Conservation (phyloP, 1,140 invertebrate genomes). For the Drosophila persimilis region DNA sequence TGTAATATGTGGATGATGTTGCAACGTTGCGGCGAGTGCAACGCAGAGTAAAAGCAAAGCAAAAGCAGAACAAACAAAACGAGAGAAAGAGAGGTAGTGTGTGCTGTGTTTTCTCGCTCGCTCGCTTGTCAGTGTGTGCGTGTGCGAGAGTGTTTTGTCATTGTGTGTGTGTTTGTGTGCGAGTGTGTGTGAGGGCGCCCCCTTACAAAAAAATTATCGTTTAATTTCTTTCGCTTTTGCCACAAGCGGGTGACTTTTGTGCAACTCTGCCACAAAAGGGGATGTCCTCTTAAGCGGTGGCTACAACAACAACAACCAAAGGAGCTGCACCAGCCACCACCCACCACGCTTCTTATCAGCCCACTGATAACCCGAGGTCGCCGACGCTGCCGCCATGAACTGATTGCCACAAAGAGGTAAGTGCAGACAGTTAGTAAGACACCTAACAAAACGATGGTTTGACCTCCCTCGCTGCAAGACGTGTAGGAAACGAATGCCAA, state of each 20-base stretch:
- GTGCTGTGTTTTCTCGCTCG: slow-evolving; percentile 18
- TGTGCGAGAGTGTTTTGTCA: neutral
- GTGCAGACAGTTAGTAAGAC: slow-evolving; percentile 24
- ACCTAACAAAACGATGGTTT: slow-evolving; percentile 10
- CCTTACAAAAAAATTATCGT: slow-evolving; percentile 73
- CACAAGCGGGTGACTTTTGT: slow-evolving; percentile 59
- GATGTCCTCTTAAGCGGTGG: slow-evolving; percentile 23
- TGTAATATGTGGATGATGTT: slow-evolving; percentile 67
- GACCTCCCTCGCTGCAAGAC: slow-evolving; percentile 50
- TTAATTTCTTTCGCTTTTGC: slow-evolving; percentile 76
- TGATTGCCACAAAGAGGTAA: slow-evolving; percentile 52
- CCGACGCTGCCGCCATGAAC: slow-evolving; percentile 39
- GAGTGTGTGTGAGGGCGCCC: slow-evolving; percentile 23
- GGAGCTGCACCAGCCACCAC: slow-evolving; percentile 38
- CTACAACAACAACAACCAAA: neutral
- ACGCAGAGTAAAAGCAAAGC: slow-evolving; percentile 46
- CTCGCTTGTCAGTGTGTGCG: slow-evolving; percentile 6
- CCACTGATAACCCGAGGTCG: slow-evolving; percentile 46
- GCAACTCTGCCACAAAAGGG: slow-evolving; percentile 23
- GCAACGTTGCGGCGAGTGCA: slow-evolving; percentile 55
- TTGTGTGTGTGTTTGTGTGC: slow-evolving; percentile 1
- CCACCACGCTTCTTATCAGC: slow-evolving; percentile 33
- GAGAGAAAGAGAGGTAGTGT: slow-evolving; percentile 16
- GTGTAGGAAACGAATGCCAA: slow-evolving; percentile 62
- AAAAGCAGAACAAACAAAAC: slow-evolving; percentile 62